A percentile compares a stretch with the other conserved stretches of the same genome.
phyloP scores from a whole-genome alignment of 2,113 vertebrate species.

The Silurus meridionalis region DNA sequence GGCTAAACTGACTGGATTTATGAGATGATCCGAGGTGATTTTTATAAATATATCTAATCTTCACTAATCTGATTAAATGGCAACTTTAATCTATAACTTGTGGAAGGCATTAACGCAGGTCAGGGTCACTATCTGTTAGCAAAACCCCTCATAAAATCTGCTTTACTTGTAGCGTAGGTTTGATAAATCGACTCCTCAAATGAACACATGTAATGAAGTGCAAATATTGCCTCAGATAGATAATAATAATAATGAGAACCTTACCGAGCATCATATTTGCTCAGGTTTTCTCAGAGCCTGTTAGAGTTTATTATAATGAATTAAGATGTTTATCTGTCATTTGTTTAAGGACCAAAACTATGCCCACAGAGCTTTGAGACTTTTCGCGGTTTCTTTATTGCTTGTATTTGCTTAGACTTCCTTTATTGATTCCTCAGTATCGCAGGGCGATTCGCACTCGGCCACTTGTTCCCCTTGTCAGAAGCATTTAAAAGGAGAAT shows the following conservation, averaged over 20 bases:
- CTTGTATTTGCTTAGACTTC: slow-evolving; percentile 11
- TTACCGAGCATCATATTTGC: not conserved
- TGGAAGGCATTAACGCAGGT: not conserved
- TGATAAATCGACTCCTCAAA: not conserved
- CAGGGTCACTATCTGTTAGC: not conserved
- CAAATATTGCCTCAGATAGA: not conserved
- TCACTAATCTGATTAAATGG: not conserved
- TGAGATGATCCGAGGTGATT: not conserved
- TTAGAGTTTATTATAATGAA: not conserved
- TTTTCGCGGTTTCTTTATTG: slow-evolving; percentile 18
- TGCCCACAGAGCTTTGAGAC: not conserved
- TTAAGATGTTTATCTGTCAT: not conserved
- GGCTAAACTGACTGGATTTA: not conserved
- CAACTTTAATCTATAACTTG: not conserved
- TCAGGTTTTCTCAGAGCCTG: not conserved
- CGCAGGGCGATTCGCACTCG: slow-evolving; percentile 20
- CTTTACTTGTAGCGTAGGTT: not conserved
- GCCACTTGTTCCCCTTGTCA: slow-evolving; percentile 34
- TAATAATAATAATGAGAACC: not conserved
- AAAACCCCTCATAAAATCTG: not conserved
- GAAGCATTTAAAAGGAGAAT: slow-evolving; percentile 41
- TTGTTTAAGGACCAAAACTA: not conserved
- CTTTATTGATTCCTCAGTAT: slow-evolving; percentile 35
- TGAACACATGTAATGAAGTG: not conserved
- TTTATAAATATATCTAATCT: not conserved